Conservation (phyloP, 2,888 invertebrate genomes). For the Drosophila helvetica region DNA sequence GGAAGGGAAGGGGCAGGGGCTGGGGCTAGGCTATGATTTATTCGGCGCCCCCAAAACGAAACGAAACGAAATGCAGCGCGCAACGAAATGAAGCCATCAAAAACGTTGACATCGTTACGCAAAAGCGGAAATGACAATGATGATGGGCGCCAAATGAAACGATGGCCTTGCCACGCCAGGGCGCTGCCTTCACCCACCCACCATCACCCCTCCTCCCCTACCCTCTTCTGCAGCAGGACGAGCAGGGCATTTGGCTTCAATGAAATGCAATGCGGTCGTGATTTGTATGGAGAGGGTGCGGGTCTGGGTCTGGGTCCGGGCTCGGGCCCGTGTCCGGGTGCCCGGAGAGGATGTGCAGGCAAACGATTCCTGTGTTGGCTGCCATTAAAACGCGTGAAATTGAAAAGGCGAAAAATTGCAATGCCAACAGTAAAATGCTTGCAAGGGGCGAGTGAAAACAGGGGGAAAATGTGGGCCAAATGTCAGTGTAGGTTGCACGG, state of each 20-base stretch:
- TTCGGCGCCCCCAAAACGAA: constrained; percentile 62
- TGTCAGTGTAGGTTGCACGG: not conserved
- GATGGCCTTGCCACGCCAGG: constrained; percentile 29
- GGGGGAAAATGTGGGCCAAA: not conserved
- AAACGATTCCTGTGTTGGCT: constrained; percentile 14
- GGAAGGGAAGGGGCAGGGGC: not conserved
- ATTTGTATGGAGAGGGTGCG: constrained; percentile 13
- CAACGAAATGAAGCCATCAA: constrained; percentile 75
- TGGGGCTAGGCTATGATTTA: constrained; percentile 69
- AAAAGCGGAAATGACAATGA: constrained; percentile 78
- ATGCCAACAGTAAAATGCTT: constrained; percentile 48
- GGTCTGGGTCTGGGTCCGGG: not conserved
- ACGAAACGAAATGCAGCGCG: constrained; percentile 52
- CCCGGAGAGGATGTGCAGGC: constrained; percentile 3
- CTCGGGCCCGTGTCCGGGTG: not conserved
- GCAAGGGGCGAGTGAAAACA: not conserved
- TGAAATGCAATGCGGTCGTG: constrained; percentile 48
- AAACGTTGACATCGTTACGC: constrained; percentile 75
- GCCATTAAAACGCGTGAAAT: constrained; percentile 73
- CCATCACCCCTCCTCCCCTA: not conserved
- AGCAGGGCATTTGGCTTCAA: constrained; percentile 6
- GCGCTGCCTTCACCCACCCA: too few species aligned
- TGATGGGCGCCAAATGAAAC: constrained; percentile 65
- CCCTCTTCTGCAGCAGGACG: not conserved
- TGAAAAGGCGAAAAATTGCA: constrained; percentile 77